Evolutionary conservation across 2,113 vertebrate genomes (phyloP).

Genomic region (Gallinago paraguaiae): DNA sequence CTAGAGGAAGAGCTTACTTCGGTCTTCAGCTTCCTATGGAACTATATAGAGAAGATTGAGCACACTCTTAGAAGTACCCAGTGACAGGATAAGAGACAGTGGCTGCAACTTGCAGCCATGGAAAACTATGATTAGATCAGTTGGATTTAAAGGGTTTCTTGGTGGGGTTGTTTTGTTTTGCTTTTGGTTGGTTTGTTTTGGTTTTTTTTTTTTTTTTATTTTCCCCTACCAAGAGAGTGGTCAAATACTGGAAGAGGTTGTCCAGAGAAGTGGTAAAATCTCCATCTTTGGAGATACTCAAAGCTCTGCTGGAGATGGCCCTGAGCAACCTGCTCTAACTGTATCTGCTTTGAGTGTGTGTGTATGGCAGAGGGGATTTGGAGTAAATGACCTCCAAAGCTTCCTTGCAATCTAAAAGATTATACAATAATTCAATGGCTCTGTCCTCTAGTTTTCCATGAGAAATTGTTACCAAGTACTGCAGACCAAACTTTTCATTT

Average conservation of each 20-base stretch:
- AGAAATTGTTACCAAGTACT: neutral
- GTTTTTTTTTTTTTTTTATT: neutral
- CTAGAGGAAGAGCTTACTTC: neutral
- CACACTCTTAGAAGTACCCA: neutral
- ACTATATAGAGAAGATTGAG: neutral
- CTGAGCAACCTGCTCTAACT: neutral
- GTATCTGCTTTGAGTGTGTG: neutral
- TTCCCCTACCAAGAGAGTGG: neutral
- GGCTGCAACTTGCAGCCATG: neutral
- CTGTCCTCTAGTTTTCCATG: neutral
- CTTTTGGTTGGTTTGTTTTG: neutral
- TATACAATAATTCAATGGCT: neutral
- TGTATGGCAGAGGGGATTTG: neutral
- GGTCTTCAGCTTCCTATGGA: neutral
- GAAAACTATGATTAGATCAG: neutral
- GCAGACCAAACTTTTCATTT: neutral
- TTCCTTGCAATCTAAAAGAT: neutral
- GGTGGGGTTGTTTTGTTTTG: neutral
- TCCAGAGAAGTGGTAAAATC: constrained; percentile 2
- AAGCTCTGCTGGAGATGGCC: neutral
- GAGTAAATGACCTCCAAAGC: neutral
- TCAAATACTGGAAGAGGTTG: constrained; percentile 32
- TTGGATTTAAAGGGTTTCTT: neutral
- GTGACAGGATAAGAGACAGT: neutral
- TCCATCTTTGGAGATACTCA: constrained; percentile 8